Evolutionary conservation across 2,888 invertebrate species (phyloP), one percentile per base, ranked within the genome.

Genomic region (Mythimna loreyi): DNA sequence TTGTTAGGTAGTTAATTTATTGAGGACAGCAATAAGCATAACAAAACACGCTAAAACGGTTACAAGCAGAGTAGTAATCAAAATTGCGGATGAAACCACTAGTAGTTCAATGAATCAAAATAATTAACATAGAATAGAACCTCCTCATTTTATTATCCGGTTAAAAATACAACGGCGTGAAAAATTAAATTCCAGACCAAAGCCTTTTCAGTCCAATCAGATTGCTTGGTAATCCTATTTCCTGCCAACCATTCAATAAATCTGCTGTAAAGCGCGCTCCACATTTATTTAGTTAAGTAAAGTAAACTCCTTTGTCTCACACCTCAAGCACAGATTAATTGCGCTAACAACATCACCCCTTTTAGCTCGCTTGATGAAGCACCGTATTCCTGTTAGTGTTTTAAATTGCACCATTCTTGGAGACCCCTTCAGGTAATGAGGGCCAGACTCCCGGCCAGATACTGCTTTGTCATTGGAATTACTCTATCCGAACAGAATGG

Each of bases 381-480:
- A 70, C 74, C 67, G 74, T 83, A 78, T 82, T 72, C 60, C 59
- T 70, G 78, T 68, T 67, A 71, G 33, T 63, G 75, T 79, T 87
- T 84, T 82, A 85, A 88, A 80, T 86, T 74, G 78, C 67, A 75
- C 75, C 66, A 57, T 60, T 50, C 43, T 57, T 43, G 60, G 33
- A 58, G 68, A 73, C 75, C 79, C 67, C 67, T 72, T 69, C 77
- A 70, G 73, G 78, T 82, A 87, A 87, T 78, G 78, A 83, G 72
- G 84, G 81, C 71, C 78, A 83, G 78, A 85, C 86, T 87, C 84
- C n/a, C 75, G 85, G 81, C 74, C 79, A 82, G 79, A 86, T 87
- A 87, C 85, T 86, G 89, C 89, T 88, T 87, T 88, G 86, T 90
- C 91, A 91, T 88, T 86, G 86, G 87, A 90, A 91, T 92, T 87